Conservation (phyloP, 2,888 invertebrate species). For the Idaea aversata region DNA sequence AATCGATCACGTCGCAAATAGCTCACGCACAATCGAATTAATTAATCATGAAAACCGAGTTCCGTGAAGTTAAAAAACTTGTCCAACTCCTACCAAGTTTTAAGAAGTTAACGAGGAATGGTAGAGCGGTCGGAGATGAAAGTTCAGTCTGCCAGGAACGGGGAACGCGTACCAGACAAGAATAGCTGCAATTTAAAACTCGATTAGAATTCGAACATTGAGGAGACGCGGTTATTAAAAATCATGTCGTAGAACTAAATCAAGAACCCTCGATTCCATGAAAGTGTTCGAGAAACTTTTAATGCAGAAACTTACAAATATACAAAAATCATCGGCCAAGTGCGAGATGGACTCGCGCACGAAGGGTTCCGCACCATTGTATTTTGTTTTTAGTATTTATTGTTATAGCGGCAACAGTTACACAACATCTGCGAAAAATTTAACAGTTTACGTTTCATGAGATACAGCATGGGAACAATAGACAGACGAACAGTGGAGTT, state of each 20-base stretch:
- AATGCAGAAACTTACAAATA: conserved; percentile 34
- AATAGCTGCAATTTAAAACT: conserved; percentile 80
- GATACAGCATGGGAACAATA: too few species aligned
- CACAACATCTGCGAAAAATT: too few species aligned
- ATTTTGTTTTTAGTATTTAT: too few species aligned
- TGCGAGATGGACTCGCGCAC: too few species aligned
- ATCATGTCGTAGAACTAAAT: conserved; percentile 48
- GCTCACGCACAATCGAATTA: conserved; percentile 76
- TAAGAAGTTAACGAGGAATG: conserved; percentile 77
- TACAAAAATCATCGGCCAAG: too few species aligned
- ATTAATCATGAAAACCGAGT: conserved; percentile 75
- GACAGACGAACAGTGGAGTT: too few species aligned
- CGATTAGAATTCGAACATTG: conserved; percentile 77
- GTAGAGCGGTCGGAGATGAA: conserved; percentile 66
- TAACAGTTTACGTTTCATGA: too few species aligned
- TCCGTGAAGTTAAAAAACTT: conserved; percentile 73
- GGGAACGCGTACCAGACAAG: conserved; percentile 67
- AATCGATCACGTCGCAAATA: conserved; percentile 64
- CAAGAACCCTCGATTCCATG: conserved; percentile 39
- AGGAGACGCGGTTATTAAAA: conserved; percentile 69
- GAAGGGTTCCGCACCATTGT: too few species aligned
- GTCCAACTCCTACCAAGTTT: conserved; percentile 66
- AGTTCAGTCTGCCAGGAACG: conserved; percentile 54
- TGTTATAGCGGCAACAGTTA: too few species aligned
- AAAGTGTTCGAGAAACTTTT: conserved; percentile 39